Percentiles rank a stretch among this genome's conserved stretches.
phyloP scores from a whole-genome alignment of 2,113 vertebrate genomes.

The Haliaeetus leucogaster region DNA sequence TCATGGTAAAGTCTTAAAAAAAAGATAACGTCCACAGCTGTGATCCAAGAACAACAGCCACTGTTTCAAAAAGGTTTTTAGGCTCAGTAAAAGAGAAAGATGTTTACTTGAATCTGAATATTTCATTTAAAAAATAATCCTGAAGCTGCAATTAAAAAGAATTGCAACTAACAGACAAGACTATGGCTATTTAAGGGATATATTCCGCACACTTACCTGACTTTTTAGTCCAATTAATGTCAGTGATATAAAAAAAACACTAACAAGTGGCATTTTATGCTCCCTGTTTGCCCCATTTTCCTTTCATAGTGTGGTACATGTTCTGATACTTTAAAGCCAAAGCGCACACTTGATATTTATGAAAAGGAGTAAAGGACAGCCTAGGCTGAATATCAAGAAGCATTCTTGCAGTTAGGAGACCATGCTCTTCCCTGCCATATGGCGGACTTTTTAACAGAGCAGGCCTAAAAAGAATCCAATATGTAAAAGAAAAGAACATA shows the following conservation, averaged over 20 bases:
- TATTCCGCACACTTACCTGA: background rate
- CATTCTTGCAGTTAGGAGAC: background rate
- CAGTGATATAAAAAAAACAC: background rate
- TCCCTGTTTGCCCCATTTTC: background rate
- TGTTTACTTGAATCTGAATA: background rate
- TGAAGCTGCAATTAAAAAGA: background rate
- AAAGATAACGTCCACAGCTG: background rate
- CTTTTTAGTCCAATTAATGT: background rate
- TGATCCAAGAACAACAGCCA: background rate
- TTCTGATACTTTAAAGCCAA: background rate
- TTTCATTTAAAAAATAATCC: background rate
- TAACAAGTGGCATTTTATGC: background rate
- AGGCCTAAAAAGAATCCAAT: background rate
- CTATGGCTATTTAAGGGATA: background rate
- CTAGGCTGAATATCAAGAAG: background rate
- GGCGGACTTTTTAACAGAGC: background rate
- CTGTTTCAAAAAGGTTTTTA: background rate
- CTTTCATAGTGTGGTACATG: background rate
- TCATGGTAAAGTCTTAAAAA: background rate
- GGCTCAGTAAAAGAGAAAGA: background rate
- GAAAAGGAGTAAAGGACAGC: background rate
- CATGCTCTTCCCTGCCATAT: background rate
- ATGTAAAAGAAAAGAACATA: background rate
- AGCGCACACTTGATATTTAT: background rate
- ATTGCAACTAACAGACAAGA: background rate